A percentile compares a stretch with the other conserved stretches of the same genome.
Evolutionary conservation across 2,113 vertebrate genomes (phyloP).

Genomic region (Alligator sinensis): DNA sequence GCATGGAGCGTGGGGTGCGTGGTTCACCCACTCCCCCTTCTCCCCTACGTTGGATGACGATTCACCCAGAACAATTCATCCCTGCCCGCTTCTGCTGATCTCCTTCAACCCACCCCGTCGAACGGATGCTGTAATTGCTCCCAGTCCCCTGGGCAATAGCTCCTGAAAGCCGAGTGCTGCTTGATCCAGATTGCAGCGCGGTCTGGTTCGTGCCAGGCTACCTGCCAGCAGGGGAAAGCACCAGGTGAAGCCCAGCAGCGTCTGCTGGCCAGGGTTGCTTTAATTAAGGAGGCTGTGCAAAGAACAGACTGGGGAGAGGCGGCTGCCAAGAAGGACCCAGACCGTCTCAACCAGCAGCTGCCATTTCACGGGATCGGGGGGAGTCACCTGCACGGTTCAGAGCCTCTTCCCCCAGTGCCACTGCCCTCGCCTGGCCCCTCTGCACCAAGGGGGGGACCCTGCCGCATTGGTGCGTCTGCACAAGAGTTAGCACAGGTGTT

Average conservation of each 20-base stretch:
- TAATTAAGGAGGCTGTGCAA: slow-evolving; percentile 37
- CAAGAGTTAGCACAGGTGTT: neutral
- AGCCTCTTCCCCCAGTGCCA: no score
- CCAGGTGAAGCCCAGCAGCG: neutral
- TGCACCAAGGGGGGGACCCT: neutral
- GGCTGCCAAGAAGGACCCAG: no score
- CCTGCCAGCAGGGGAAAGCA: neutral
- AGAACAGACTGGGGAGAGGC: neutral
- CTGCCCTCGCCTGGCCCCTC: no score
- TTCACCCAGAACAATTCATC: slow-evolving; percentile 5
- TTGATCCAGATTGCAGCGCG: neutral
- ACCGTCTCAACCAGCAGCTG: no score
- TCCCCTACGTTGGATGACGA: neutral
- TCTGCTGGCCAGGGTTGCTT: slow-evolving; percentile 10
- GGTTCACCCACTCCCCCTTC: no score
- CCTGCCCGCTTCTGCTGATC: neutral
- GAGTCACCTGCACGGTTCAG: no score
- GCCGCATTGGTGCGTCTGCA: neutral
- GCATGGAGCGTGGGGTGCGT: no score
- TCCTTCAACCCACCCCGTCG: neutral
- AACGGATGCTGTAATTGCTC: neutral
- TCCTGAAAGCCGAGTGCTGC: neutral
- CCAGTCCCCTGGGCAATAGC: neutral
- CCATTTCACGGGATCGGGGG: no score
- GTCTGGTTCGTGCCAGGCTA: neutral